Conservation (phyloP, 2,888 invertebrate genomes). For the Copidosoma aretas region DNA sequence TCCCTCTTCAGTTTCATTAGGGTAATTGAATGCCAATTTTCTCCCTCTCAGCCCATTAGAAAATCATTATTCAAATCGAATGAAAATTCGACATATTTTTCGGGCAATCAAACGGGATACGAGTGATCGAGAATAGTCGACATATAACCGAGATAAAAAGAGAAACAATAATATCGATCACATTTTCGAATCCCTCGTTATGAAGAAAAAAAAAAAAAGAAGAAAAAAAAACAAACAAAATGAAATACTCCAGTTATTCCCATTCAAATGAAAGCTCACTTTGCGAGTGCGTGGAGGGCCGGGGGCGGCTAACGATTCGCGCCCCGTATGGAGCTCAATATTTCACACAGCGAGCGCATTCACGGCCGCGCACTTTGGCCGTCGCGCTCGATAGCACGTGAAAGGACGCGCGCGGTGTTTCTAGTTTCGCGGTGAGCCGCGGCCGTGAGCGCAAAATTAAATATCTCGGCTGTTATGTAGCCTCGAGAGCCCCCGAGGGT, state of each 20-base stretch:
- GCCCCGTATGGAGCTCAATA: background rate
- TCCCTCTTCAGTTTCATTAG: too few relatives aligned
- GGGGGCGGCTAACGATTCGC: background rate
- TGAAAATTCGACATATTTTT: too few relatives aligned
- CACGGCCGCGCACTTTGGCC: background rate
- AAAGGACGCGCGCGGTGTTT: slow-evolving; percentile 1
- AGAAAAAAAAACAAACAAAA: background rate
- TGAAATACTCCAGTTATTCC: background rate
- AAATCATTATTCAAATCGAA: too few relatives aligned
- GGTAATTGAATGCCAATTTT: too few relatives aligned
- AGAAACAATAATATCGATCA: too few relatives aligned
- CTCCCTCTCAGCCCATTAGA: too few relatives aligned
- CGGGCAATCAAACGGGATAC: too few relatives aligned
- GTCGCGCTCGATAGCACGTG: slow-evolving; percentile 15
- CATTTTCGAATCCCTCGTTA: background rate
- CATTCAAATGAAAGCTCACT: background rate
- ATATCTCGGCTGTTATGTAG: slow-evolving; percentile 10
- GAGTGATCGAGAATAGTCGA: too few relatives aligned
- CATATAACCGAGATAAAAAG: too few relatives aligned
- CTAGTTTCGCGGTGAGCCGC: slow-evolving; percentile 16
- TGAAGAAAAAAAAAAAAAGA: background rate
- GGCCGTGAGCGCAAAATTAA: slow-evolving; percentile 22
- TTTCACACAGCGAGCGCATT: background rate
- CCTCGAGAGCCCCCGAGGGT: background rate
- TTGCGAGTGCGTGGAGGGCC: too few relatives aligned